Evolutionary conservation across 2,888 invertebrate genomes (phyloP).

Genomic region (Liodrosophila aerea): DNA sequence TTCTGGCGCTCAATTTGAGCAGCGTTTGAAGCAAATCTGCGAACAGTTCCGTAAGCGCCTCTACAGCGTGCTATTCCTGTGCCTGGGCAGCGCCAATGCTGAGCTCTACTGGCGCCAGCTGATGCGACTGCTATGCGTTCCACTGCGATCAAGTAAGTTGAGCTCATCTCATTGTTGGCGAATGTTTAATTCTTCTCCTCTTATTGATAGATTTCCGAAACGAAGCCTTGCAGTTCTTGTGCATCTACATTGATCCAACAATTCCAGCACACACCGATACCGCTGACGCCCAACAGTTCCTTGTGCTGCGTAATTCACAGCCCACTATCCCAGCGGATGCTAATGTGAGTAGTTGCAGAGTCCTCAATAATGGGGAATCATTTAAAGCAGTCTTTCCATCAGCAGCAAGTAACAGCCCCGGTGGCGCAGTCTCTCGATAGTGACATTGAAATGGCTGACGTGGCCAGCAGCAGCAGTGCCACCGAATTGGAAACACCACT

Average conservation of each 20-base stretch:
- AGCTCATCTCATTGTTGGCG: background rate
- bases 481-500: slow-evolving; percentile 70
- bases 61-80: slow-evolving; percentile 79
- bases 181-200: too few relatives aligned
- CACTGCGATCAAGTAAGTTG: slow-evolving; percentile 67
- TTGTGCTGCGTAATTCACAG: slow-evolving; percentile 64
- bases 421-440: slow-evolving; percentile 83
- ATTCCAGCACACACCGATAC: slow-evolving; percentile 66
- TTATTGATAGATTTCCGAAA: slow-evolving; percentile 64
- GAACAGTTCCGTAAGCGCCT: slow-evolving; percentile 78
- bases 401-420: slow-evolving; percentile 2
- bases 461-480: slow-evolving; percentile 45
- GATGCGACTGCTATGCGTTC: slow-evolving; percentile 67
- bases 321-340: slow-evolving; percentile 27
- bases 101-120: slow-evolving; percentile 80
- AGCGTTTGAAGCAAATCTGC: slow-evolving; percentile 72
- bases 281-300: slow-evolving; percentile 71
- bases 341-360: slow-evolving; percentile 34
- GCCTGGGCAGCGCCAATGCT: slow-evolving; percentile 79
- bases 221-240: slow-evolving; percentile 75
- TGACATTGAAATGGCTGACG: slow-evolving; percentile 81
- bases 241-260: slow-evolving; percentile 65
- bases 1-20: slow-evolving; percentile 71
- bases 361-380: background rate
- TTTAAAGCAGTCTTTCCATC: slow-evolving; percentile 34